Evolutionary conservation across 2,797 vertebrate species (phyloP).

Genomic region (Anabacerthia variegaticeps): DNA sequence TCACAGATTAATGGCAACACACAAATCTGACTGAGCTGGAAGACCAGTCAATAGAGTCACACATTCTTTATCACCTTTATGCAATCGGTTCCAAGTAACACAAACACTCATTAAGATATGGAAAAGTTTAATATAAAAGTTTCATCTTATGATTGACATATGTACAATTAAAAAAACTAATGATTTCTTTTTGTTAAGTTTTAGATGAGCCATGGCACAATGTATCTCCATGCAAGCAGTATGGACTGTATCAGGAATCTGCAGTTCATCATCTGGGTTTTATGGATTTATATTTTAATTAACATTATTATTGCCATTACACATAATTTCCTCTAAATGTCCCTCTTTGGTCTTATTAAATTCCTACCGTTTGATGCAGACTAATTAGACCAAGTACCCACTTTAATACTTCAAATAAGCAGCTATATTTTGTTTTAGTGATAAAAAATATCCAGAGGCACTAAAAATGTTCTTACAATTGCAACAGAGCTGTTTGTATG

Average conservation of each 20-base stretch:
- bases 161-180: not conserved
- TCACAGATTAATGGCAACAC: conserved; percentile 2
- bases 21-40: not conserved
- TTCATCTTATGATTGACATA: not conserved
- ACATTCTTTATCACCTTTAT: not conserved
- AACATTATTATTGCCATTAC: not conserved
- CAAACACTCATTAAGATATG: rapidly evolving
- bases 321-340: not conserved
- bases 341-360: not conserved
- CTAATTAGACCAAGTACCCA: not conserved
- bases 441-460: conserved; percentile 12
- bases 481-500: not conserved
- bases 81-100: not conserved
- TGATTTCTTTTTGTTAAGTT: not conserved
- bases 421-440: not conserved
- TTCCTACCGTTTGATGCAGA: not conserved
- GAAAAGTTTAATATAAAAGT: not conserved
- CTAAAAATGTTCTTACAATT: not conserved
- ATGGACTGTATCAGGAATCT: not conserved
- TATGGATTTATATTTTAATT: not conserved
- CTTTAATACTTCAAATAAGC: not conserved
- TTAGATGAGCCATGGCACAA: not conserved
- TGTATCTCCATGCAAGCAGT: not conserved
- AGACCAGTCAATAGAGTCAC: not conserved
- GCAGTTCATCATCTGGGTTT: not conserved